A percentile compares a stretch with the other conserved stretches of the same genome.
Evolutionary conservation across 2,888 invertebrate species (phyloP).

Genomic region (Lagria hirta): DNA sequence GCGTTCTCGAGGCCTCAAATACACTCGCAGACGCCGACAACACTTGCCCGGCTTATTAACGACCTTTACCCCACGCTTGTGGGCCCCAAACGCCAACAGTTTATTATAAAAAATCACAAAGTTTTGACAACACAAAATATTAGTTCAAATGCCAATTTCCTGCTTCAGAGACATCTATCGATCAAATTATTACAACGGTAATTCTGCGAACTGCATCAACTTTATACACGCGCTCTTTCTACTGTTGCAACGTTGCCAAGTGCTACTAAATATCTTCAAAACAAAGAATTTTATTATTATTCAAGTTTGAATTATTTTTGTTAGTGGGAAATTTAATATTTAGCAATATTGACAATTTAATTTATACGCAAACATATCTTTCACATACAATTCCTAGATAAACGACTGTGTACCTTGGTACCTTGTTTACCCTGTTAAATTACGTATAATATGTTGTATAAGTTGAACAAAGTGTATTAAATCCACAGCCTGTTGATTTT

Average conservation of each 20-base stretch:
- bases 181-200: too few relatives aligned
- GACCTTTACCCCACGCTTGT: conserved; percentile 4
- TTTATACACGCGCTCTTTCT: conserved; percentile 1
- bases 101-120: conserved; percentile 49
- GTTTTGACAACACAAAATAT: conserved; percentile 54
- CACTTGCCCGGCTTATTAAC: conserved; percentile 3
- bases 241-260: too few relatives aligned
- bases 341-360: not conserved
- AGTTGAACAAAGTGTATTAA: too few relatives aligned
- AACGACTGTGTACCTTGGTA: too few relatives aligned
- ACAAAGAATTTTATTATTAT: not conserved
- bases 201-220: conserved; percentile 3
- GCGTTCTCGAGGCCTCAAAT: too few relatives aligned
- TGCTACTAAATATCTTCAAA: too few relatives aligned
- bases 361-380: too few relatives aligned
- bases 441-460: too few relatives aligned
- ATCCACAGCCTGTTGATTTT: too few relatives aligned
- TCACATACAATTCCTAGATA: too few relatives aligned
- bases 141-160: conserved; percentile 48
- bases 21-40: conserved; percentile 6
- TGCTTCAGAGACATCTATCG: conserved; percentile 44
- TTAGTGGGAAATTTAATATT: not conserved
- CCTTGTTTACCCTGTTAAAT: too few relatives aligned
- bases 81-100: conserved; percentile 8
- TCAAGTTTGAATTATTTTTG: not conserved